A percentile compares a stretch with the other conserved stretches of the same genome.
Evolutionary conservation across 2,113 vertebrate genomes (phyloP).

Genomic region (Heterotis niloticus): DNA sequence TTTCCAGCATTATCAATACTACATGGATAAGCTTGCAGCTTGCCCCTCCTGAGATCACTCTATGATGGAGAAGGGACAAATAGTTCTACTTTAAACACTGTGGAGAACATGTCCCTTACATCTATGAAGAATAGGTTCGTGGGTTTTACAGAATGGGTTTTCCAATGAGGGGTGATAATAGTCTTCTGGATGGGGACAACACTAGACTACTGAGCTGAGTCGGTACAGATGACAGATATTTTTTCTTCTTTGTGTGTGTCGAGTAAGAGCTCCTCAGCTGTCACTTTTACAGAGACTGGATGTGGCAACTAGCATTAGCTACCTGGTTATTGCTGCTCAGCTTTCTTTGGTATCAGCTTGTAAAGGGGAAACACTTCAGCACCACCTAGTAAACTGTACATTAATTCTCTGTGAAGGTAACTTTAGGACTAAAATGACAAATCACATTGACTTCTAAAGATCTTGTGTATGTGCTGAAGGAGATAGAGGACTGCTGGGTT

Average conservation of each 20-base stretch:
- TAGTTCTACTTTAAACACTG: too few species aligned
- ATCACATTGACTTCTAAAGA: background rate
- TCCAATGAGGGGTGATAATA: conserved; percentile 1
- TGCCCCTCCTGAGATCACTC: too few species aligned
- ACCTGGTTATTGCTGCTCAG: background rate
- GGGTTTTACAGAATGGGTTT: background rate
- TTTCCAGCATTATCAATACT: too few species aligned
- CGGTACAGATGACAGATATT: background rate
- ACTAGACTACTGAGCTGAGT: background rate
- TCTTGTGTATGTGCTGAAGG: background rate
- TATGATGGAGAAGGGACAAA: too few species aligned
- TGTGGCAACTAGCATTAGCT: background rate
- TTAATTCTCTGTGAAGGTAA: background rate
- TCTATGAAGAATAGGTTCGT: too few species aligned
- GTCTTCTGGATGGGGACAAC: background rate
- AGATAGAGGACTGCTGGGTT: too few species aligned
- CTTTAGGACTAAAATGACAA: too few species aligned
- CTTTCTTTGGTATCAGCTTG: background rate
- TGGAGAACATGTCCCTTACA: too few species aligned
- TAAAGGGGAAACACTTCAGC: background rate
- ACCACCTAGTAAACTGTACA: background rate
- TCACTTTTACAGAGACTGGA: background rate
- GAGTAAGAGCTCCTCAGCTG: background rate
- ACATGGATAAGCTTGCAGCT: too few species aligned
- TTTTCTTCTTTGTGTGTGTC: background rate